Percentiles rank a stretch among this genome's conserved stretches.
Evolutionary conservation across 2,888 invertebrate genomes (phyloP).

Genomic region (Tillus elongatus): DNA sequence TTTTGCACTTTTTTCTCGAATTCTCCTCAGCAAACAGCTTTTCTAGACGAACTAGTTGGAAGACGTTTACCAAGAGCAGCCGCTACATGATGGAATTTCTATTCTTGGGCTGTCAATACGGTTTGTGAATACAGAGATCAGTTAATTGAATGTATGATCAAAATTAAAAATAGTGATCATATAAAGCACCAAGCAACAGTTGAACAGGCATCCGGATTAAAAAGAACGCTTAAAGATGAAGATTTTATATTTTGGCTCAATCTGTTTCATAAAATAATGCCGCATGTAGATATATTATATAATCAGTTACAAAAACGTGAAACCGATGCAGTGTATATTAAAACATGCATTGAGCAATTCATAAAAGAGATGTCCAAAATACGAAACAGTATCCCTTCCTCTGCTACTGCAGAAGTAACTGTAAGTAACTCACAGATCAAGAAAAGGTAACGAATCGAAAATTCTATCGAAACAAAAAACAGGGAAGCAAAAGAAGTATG

Average conservation of each 20-base stretch:
- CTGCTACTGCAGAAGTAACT: no score
- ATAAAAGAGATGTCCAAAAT: background rate
- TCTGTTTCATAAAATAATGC: background rate
- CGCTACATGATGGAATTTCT: background rate
- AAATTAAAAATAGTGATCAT: no score
- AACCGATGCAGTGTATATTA: background rate
- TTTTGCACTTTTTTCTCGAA: constrained; percentile 18
- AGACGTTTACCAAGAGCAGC: background rate
- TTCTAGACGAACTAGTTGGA: background rate
- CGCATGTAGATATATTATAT: background rate
- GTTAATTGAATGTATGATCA: background rate
- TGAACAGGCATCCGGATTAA: background rate
- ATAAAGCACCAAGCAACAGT: no score
- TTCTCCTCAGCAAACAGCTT: background rate
- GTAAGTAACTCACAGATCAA: no score
- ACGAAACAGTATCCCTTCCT: no score
- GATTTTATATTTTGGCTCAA: background rate
- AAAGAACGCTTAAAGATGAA: background rate
- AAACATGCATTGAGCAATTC: background rate
- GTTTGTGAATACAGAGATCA: background rate
- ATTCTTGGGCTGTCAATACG: background rate
- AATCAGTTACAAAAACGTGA: background rate
- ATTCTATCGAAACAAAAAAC: no score
- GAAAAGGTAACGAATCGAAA: no score
- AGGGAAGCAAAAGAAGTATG: no score